phyloP scores from a whole-genome alignment of 1,140 invertebrate species.

The Sycophaga agraensis region DNA sequence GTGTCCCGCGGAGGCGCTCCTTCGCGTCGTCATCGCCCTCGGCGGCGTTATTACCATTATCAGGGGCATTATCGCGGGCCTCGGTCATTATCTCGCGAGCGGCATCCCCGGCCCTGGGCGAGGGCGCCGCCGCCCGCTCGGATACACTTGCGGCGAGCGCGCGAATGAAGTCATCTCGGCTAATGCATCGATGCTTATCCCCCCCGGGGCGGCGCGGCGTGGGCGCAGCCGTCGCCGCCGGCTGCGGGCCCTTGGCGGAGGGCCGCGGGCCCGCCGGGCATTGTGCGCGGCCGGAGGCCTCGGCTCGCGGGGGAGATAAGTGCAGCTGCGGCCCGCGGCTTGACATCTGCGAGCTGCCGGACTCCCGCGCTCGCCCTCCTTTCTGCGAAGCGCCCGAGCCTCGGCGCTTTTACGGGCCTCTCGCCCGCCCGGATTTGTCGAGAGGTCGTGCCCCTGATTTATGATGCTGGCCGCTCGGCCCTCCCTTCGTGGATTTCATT shows the following conservation, averaged over 20 bases:
- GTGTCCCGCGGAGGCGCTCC: conserved; percentile 5
- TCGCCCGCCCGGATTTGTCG: no score
- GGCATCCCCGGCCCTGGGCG: not conserved
- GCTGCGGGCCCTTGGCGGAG: no score
- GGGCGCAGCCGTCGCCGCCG: no score
- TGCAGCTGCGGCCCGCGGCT: no score
- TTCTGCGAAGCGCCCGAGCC: not conserved
- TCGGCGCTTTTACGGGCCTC: not conserved
- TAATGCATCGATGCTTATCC: conserved; percentile 48
- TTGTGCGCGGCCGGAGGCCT: not conserved
- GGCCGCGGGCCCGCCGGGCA: not conserved
- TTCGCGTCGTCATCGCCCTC: conserved; percentile 13
- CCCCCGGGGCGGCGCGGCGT: no score
- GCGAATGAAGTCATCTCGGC: conserved; percentile 48
- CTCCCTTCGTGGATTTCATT: no score
- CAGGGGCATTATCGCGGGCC: conserved; percentile 9
- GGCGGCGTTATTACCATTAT: conserved; percentile 21
- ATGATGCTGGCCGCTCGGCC: no score
- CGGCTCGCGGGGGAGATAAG: no score
- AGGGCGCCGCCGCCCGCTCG: not conserved
- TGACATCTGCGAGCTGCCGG: no score
- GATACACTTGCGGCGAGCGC: not conserved
- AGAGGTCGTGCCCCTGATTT: no score
- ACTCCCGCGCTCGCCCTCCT: not conserved
- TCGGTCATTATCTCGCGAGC: conserved; percentile 1